Conservation (phyloP, 2,113 vertebrate species). For the Cyrtonyx montezumae region DNA sequence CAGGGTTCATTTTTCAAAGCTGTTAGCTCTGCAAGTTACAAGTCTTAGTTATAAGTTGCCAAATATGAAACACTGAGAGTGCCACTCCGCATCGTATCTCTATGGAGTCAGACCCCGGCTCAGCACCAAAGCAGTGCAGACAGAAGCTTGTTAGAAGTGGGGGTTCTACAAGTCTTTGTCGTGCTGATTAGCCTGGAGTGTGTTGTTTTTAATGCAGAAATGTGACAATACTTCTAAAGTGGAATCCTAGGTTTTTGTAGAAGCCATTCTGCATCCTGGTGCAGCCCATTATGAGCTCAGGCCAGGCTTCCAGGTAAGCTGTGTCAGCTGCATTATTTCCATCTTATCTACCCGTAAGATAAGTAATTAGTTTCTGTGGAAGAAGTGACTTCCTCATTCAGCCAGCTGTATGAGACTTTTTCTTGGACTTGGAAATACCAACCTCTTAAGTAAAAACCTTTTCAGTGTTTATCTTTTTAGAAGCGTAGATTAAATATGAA, state of each 20-base stretch:
- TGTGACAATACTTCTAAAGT: background rate
- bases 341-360: background rate
- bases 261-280: background rate
- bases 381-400: background rate
- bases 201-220: background rate
- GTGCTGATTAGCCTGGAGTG: background rate
- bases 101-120: background rate
- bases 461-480: background rate
- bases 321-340: background rate
- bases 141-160: background rate
- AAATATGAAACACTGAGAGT: background rate
- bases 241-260: background rate
- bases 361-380: background rate
- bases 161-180: background rate
- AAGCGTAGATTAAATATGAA: background rate
- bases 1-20: background rate
- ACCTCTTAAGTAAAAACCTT: background rate
- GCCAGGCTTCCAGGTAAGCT: fast-evolving
- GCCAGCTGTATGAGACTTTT: background rate
- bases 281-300: background rate
- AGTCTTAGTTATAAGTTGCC: background rate
- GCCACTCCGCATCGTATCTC: background rate
- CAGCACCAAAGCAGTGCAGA: background rate
- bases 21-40: background rate
- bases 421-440: background rate